These are phyloP conservation scores for Notothenia rossii DNA, from an alignment of 2,113 vertebrate genomes.

Conservation along the genomic window DNA sequence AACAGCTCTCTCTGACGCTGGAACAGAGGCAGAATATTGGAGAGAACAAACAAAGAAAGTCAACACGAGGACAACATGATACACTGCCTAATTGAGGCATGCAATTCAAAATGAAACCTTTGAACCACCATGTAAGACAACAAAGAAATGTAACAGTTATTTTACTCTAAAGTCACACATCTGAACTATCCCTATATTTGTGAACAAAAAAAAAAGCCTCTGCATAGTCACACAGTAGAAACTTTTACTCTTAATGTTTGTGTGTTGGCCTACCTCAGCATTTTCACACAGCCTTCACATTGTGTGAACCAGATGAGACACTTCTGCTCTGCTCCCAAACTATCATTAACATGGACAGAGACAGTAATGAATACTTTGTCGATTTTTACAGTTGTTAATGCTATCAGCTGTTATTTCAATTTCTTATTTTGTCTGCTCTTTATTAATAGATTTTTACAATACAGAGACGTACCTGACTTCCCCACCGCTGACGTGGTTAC, in stretches of 20 bases:
- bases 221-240: not conserved
- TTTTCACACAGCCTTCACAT: slow-evolving; percentile 62
- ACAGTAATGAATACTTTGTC: not conserved
- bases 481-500: slow-evolving; percentile 72
- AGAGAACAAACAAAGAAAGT: slow-evolving; percentile 4
- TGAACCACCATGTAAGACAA: not conserved
- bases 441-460: not conserved
- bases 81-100: not conserved
- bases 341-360: slow-evolving; percentile 48
- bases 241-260: too few relatives aligned
- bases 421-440: not conserved
- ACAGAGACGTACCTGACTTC: slow-evolving; percentile 81
- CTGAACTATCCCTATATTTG: not conserved
- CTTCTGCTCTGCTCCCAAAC: slow-evolving; percentile 81
- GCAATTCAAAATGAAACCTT: not conserved
- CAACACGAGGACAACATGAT: not conserved
- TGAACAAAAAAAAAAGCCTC: not conserved
- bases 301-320: slow-evolving; percentile 81
- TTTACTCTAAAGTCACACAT: not conserved
- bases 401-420: not conserved
- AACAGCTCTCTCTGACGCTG: slow-evolving; percentile 84
- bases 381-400: not conserved
- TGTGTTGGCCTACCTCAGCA: slow-evolving; percentile 82
- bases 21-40: not conserved
- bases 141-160: not conserved